Evolutionary conservation across 2,113 vertebrate genomes (phyloP).

Genomic region (Hiodon tergisus): DNA sequence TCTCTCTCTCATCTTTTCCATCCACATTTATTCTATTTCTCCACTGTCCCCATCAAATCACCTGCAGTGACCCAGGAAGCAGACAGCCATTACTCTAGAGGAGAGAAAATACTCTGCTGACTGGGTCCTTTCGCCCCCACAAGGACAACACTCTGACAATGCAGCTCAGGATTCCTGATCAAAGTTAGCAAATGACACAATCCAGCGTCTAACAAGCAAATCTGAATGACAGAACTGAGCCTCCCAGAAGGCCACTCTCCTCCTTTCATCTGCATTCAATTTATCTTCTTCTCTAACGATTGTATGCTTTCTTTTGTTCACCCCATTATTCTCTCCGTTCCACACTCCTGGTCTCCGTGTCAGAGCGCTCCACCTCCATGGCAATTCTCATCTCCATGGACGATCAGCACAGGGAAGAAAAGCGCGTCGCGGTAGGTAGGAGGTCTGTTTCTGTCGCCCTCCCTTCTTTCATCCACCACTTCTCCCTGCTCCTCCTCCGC

Average conservation of each 20-base stretch:
- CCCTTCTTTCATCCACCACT: slow-evolving; percentile 21
- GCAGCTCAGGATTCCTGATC: too few relatives aligned
- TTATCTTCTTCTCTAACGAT: too few relatives aligned
- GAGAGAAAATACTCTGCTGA: not conserved
- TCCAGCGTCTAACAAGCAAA: too few relatives aligned
- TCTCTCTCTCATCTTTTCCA: not conserved
- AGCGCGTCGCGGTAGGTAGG: slow-evolving; percentile 68
- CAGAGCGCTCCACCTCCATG: slow-evolving; percentile 38
- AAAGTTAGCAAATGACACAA: too few relatives aligned
- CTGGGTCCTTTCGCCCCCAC: too few relatives aligned
- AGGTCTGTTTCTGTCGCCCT: slow-evolving; percentile 41
- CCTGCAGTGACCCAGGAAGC: too few relatives aligned
- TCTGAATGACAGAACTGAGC: too few relatives aligned
- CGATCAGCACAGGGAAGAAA: slow-evolving; percentile 66
- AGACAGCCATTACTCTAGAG: too few relatives aligned
- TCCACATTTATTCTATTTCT: not conserved
- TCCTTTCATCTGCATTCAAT: too few relatives aligned
- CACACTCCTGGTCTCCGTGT: slow-evolving; percentile 23
- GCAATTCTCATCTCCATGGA: slow-evolving; percentile 65
- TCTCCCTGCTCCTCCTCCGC: slow-evolving; percentile 27
- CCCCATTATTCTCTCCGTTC: too few relatives aligned
- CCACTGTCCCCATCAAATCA: not conserved
- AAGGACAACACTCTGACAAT: not conserved
- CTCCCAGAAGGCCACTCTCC: too few relatives aligned
- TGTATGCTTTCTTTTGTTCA: too few relatives aligned